A percentile compares a stretch with the other conserved stretches of the same genome.
Conservation (phyloP, 2,113 vertebrate genomes). For the Sturnus vulgaris region DNA sequence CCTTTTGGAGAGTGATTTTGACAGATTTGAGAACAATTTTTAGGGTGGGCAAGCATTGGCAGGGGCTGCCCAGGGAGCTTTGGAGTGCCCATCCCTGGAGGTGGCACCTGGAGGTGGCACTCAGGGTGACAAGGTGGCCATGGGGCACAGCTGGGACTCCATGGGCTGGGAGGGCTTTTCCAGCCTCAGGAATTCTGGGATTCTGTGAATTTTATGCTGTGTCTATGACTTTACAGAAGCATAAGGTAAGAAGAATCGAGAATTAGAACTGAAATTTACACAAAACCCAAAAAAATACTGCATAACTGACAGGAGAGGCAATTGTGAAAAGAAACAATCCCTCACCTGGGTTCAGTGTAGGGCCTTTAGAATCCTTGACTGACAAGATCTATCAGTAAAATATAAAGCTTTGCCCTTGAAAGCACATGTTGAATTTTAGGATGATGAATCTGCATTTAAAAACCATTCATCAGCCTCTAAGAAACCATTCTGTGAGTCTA, state of each 20-base stretch:
- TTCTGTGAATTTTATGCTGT: background rate
- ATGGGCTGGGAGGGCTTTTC: background rate
- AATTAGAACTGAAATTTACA: background rate
- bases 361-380: background rate
- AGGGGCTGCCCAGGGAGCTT: background rate
- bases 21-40: background rate
- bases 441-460: background rate
- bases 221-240: background rate
- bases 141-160: fast-evolving
- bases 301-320: background rate
- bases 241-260: background rate
- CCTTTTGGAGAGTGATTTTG: background rate
- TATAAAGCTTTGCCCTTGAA: background rate
- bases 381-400: background rate
- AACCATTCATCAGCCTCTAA: background rate
- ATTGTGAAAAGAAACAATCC: background rate
- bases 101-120: background rate
- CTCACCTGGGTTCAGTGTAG: background rate
- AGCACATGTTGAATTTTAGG: background rate
- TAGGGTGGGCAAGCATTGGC: fast-evolving
- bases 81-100: background rate
- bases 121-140: background rate
- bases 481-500: background rate
- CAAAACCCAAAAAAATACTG: background rate
- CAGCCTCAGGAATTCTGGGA: fast-evolving